phyloP scores from a whole-genome alignment of 2,113 vertebrate species.

The Peromyscus californicus region DNA sequence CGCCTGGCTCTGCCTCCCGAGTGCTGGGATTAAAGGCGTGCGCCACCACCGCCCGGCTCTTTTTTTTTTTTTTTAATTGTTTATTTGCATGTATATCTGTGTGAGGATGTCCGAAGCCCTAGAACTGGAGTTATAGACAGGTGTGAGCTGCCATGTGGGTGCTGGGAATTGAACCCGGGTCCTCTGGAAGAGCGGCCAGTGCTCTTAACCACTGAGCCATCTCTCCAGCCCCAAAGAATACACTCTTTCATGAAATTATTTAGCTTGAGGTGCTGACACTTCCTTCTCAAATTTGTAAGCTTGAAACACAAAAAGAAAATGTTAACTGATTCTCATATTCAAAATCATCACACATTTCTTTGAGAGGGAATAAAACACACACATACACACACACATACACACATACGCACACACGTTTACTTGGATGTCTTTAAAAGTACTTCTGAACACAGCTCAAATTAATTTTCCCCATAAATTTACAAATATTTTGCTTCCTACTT shows the following conservation, averaged over 20 bases:
- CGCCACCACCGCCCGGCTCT: no score
- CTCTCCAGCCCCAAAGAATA: no score
- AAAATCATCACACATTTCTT: constrained; percentile 39
- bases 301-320: constrained; percentile 84
- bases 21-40: no score
- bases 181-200: no score
- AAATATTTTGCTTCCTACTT: not conserved
- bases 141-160: no score
- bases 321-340: constrained; percentile 67
- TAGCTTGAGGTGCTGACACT: constrained; percentile 98
- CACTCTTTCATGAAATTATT: constrained; percentile 97
- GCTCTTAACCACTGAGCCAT: no score
- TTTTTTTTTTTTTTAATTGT: no score
- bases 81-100: no score
- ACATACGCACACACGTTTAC: not conserved
- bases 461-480: not conserved
- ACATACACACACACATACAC: constrained; percentile 60
- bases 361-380: constrained; percentile 69
- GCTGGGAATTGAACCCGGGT: no score
- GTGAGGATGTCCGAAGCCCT: no score
- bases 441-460: not conserved
- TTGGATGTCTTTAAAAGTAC: not conserved
- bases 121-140: no score
- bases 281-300: constrained; percentile 97
- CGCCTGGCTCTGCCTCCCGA: no score